phyloP scores from a whole-genome alignment of 2,888 invertebrate species.

The Synergus laeviventris region DNA sequence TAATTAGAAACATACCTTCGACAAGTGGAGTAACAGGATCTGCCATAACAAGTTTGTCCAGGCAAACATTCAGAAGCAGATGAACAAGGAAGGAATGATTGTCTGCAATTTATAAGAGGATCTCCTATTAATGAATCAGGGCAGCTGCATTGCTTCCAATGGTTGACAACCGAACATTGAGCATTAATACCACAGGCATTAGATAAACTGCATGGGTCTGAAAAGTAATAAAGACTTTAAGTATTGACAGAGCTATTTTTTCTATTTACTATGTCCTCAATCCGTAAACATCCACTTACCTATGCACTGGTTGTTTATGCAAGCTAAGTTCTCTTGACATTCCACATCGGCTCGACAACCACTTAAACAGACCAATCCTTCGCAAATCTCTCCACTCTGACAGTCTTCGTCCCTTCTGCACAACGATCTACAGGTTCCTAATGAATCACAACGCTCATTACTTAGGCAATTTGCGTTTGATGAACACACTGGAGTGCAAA shows the following conservation, averaged over 20 bases:
- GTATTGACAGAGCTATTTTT: background rate
- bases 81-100: slow-evolving; percentile 82
- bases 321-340: slow-evolving; percentile 85
- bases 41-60: slow-evolving; percentile 86
- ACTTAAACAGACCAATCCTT: slow-evolving; percentile 85
- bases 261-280: background rate
- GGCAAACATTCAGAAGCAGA: slow-evolving; percentile 83
- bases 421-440: slow-evolving; percentile 89
- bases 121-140: slow-evolving; percentile 85
- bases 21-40: slow-evolving; percentile 87
- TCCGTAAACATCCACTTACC: slow-evolving; percentile 65
- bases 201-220: slow-evolving; percentile 85
- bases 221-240: slow-evolving; percentile 42
- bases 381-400: slow-evolving; percentile 90
- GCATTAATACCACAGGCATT: slow-evolving; percentile 92
- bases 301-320: slow-evolving; percentile 87
- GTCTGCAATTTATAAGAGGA: slow-evolving; percentile 84
- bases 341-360: slow-evolving; percentile 90
- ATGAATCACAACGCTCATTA: slow-evolving; percentile 86
- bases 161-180: slow-evolving; percentile 83
- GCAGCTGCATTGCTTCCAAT: slow-evolving; percentile 86
- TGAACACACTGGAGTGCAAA: slow-evolving; percentile 88
- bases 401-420: slow-evolving; percentile 92
- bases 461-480: slow-evolving; percentile 86
- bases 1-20: slow-evolving; percentile 79